phyloP scores from a whole-genome alignment of 2,797 vertebrate species.

The Avahi laniger region DNA sequence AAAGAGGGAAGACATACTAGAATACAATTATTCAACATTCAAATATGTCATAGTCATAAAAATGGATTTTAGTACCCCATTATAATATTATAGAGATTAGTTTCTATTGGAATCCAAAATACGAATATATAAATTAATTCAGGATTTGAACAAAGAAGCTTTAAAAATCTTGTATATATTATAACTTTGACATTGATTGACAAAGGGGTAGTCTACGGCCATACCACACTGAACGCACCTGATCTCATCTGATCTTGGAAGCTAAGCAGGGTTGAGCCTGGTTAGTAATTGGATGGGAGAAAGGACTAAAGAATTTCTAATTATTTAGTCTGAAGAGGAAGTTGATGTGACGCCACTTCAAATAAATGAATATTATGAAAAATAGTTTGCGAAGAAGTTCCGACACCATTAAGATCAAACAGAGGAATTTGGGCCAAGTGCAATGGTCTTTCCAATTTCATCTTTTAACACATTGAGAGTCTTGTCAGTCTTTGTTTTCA shows the following conservation, averaged over 20 bases:
- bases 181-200: slow-evolving; percentile 32
- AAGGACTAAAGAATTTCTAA: slow-evolving; percentile 37
- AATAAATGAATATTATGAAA: background rate
- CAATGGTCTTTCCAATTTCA: background rate
- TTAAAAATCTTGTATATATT: slow-evolving; percentile 7
- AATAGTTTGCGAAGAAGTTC: background rate
- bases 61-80: slow-evolving; percentile 47
- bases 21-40: slow-evolving; percentile 40
- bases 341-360: background rate
- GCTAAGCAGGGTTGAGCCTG: too few relatives aligned
- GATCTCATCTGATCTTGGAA: too few relatives aligned
- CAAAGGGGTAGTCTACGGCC: background rate
- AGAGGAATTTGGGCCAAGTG: background rate
- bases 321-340: slow-evolving; percentile 48
- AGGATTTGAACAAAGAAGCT: slow-evolving; percentile 55
- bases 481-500: background rate
- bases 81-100: slow-evolving; percentile 38
- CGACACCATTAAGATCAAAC: background rate
- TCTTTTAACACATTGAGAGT: background rate
- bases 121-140: slow-evolving; percentile 42
- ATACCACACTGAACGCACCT: too few relatives aligned
- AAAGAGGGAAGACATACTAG: background rate
- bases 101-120: slow-evolving; percentile 42
- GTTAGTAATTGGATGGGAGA: background rate
- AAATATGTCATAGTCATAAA: slow-evolving; percentile 25